Conservation (phyloP, 2,888 invertebrate genomes). For the Lobophora halterata region DNA sequence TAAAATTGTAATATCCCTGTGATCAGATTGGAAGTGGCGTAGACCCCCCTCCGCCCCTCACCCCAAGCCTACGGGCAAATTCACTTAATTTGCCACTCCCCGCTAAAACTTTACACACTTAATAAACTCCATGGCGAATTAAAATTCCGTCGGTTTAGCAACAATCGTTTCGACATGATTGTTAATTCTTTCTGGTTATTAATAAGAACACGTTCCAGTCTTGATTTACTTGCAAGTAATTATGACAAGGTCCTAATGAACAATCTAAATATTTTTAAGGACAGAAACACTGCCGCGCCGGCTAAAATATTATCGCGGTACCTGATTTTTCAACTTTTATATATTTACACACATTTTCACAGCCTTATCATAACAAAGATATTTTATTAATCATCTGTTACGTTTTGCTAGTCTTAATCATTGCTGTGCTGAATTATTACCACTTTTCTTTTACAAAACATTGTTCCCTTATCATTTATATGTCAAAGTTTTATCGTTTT, state of each 20-base stretch:
- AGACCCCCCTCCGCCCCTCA: conserved; percentile 42
- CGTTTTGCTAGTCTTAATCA: too few relatives aligned
- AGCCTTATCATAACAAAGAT: too few relatives aligned
- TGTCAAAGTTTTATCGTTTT: too few relatives aligned
- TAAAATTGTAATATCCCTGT: conserved; percentile 54
- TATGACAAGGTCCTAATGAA: conserved; percentile 59
- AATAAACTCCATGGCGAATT: conserved; percentile 76
- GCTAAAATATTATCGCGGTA: background rate
- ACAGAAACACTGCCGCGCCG: too few relatives aligned
- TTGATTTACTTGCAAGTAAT: conserved; percentile 62
- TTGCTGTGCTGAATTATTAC: too few relatives aligned
- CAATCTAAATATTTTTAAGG: too few relatives aligned
- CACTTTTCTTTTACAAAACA: too few relatives aligned
- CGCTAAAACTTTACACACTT: conserved; percentile 78
- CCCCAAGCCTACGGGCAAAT: conserved; percentile 60
- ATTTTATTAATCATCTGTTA: too few relatives aligned
- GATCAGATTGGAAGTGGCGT: conserved; percentile 56
- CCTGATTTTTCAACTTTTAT: too few relatives aligned
- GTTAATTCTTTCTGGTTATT: conserved; percentile 72
- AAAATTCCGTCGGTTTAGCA: conserved; percentile 76
- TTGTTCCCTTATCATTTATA: too few relatives aligned
- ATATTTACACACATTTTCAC: too few relatives aligned
- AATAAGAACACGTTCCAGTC: conserved; percentile 61
- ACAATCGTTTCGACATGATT: conserved; percentile 73
- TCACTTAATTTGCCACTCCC: conserved; percentile 70